phyloP scores from a whole-genome alignment of 2,113 vertebrate genomes.

The Cephalopterus ornatus region DNA sequence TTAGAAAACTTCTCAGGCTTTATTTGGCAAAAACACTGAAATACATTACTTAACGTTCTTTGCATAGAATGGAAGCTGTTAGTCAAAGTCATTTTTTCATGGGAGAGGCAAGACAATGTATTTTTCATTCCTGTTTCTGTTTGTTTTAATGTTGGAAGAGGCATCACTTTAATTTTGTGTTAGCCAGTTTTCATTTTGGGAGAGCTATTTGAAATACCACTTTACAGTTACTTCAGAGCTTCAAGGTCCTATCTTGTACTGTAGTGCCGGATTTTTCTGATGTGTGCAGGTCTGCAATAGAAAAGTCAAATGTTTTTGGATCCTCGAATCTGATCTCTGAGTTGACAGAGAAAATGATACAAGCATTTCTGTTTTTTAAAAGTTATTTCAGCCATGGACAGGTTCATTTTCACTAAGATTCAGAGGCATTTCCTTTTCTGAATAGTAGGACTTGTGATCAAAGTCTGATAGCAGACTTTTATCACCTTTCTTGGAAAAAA shows the following conservation, averaged over 20 bases:
- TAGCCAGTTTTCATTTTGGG: conserved; percentile 47
- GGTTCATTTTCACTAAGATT: conserved; percentile 41
- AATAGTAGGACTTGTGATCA: not conserved
- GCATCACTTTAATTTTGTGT: conserved; percentile 40
- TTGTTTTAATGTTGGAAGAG: conserved; percentile 29
- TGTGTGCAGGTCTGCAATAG: not conserved
- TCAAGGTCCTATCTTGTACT: conserved; percentile 10
- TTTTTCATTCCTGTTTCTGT: conserved; percentile 17
- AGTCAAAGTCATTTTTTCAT: conserved; percentile 32
- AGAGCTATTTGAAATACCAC: conserved; percentile 53
- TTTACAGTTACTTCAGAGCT: conserved; percentile 48
- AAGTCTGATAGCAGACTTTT: conserved; percentile 23
- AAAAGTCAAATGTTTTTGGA: conserved; percentile 55
- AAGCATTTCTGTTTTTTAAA: conserved; percentile 40
- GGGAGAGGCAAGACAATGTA: not conserved
- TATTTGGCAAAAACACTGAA: conserved; percentile 32
- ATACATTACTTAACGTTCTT: conserved; percentile 11
- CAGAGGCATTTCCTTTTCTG: conserved; percentile 48
- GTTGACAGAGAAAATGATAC: conserved; percentile 34
- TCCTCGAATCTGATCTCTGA: not conserved
- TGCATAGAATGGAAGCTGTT: conserved; percentile 16
- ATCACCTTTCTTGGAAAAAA: conserved; percentile 4
- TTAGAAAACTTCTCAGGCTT: conserved; percentile 17
- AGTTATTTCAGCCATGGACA: conserved; percentile 38
- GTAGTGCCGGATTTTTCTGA: conserved; percentile 28